phyloP scores from a whole-genome alignment of 2,888 invertebrate species.

The Tipula confusa region DNA sequence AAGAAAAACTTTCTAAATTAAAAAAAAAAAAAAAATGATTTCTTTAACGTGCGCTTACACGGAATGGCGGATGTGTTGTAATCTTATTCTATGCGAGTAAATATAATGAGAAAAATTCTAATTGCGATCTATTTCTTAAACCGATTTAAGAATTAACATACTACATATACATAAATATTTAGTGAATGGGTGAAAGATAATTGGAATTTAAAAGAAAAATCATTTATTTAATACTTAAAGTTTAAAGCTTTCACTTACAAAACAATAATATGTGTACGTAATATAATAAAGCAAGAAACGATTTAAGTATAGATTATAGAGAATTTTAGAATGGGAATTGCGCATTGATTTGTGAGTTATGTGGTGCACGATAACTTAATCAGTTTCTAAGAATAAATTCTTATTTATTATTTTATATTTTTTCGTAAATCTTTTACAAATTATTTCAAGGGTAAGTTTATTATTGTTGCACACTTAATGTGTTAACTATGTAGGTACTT shows the following conservation, averaged over 20 bases:
- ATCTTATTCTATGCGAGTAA: not conserved
- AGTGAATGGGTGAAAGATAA: constrained; percentile 16
- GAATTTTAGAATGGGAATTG: not conserved
- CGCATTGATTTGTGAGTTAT: not conserved
- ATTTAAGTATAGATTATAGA: not conserved
- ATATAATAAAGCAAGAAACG: not conserved
- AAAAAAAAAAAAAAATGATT: not conserved
- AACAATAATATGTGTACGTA: not conserved
- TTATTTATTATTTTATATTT: not conserved
- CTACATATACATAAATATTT: too few relatives aligned
- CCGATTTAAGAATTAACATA: not conserved
- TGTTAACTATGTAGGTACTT: not conserved
- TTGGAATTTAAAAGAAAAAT: not conserved
- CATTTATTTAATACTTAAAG: not conserved
- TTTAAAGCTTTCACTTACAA: not conserved
- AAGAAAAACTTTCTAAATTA: not conserved
- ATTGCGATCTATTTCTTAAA: not conserved
- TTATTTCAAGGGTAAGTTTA: not conserved
- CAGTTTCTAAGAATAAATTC: constrained; percentile 6
- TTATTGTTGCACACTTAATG: not conserved
- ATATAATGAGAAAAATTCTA: not conserved
- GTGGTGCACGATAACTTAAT: not conserved
- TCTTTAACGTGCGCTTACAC: not conserved
- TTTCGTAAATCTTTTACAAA: not conserved
- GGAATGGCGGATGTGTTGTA: not conserved